Conservation (phyloP, 2,888 invertebrate genomes). For the Onthophagus sagittarius region DNA sequence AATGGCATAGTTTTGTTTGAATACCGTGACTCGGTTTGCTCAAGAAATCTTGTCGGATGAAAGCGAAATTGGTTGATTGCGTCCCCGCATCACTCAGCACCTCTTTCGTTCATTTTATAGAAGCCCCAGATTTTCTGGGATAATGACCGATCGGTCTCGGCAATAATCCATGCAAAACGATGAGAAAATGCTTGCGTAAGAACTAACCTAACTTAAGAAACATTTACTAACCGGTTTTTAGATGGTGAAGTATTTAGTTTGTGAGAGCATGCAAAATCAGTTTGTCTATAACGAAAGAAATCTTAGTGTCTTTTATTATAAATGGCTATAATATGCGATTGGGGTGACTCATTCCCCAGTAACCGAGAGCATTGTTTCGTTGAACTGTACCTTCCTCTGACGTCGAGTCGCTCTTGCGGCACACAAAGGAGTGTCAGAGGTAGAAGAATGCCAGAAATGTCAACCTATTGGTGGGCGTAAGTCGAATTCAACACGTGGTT, state of each 20-base stretch:
- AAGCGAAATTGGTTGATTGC: background rate
- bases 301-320: too few species aligned
- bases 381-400: background rate
- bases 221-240: background rate
- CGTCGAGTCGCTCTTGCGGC: background rate
- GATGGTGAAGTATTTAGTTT: background rate
- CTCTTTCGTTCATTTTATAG: background rate
- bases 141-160: background rate
- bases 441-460: conserved; percentile 18
- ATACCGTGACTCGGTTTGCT: background rate
- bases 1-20: background rate
- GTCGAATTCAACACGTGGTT: background rate
- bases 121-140: background rate
- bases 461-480: conserved; percentile 7
- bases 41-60: background rate
- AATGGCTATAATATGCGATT: background rate
- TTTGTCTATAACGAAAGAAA: background rate
- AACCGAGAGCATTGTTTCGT: background rate
- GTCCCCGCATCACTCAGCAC: background rate
- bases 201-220: background rate
- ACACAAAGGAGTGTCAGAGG: conserved; percentile 13
- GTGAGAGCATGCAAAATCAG: background rate
- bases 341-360: background rate
- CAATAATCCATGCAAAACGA: background rate
- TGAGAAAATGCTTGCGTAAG: background rate